Base-by-base conservation (phyloP, 2,797 vertebrate genomes). In the Agapornis canus region DNA sequence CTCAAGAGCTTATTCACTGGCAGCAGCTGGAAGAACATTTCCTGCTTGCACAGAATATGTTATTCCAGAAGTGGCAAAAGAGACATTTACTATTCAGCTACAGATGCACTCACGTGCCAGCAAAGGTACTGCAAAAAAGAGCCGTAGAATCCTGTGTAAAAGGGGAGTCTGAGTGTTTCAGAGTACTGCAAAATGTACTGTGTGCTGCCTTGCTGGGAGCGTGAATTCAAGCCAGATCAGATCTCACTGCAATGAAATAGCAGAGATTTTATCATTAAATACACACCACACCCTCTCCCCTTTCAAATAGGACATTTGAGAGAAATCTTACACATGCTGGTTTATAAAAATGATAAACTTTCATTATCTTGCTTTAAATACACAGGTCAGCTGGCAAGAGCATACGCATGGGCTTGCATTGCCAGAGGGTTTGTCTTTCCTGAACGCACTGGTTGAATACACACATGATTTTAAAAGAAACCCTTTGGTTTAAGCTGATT, bases 341-440 rank as follows among this genome's bases (percentile, higher is more conserved):
- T 86, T 91, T 39, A 54, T 71, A 47, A 45, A 11, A 5, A 42
- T 10, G 11, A 65, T 42, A 90, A 93, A 69, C 89, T 80, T 83
- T 18, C 92, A 51, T 86, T 66, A 18, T 65, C 86, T 91, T 69
- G 64, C 54, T 93, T 52, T 75, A 73, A 91, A 96, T 37, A 66
- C 64, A 17, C 31, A 45, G 76, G 54, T 65, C 82, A 90, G 86
- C 45, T n/a, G 20, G 37, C 51, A 51, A 31, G 82, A 69, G 11
- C 37, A 21, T 45, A 66, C 5, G 32, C 66, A 42, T 47, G 9
- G 5, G 61, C 26, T 77, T 64, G 35, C 64, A 52, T 45, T 83
- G 83, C 70, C 54, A n/a, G 32, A 65, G 71, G 29, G 32, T 69
- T 66, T 82, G 51, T 59, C 79, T 84, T 78, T 69, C 80, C 64